Conservation (phyloP, 2,113 vertebrate genomes). For the Puffinus mauretanicus region DNA sequence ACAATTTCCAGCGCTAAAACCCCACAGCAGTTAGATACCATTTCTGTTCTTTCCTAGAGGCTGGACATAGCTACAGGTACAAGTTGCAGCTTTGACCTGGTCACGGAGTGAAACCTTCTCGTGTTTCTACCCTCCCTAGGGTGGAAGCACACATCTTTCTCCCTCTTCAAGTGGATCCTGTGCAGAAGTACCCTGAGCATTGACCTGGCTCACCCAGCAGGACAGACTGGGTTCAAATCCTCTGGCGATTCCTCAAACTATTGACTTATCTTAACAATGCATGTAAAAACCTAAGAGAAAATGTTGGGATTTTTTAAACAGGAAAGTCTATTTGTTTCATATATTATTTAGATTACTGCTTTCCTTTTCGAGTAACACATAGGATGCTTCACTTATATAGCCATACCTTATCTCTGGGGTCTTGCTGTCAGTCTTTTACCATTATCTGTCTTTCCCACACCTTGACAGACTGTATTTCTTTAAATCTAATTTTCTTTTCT, state of each 20-base stretch:
- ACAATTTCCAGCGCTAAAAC: neutral
- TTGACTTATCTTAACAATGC: neutral
- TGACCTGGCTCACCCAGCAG: neutral
- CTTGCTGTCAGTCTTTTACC: neutral
- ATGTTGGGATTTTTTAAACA: neutral
- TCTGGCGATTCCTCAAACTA: neutral
- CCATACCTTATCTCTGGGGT: neutral
- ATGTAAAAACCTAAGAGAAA: neutral
- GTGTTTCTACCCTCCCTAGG: neutral
- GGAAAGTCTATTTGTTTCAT: neutral
- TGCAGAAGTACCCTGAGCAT: neutral
- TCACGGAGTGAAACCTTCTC: neutral
- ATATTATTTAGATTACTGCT: neutral
- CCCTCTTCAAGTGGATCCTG: neutral
- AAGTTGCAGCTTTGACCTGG: neutral
- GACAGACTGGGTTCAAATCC: neutral
- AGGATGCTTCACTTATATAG: neutral
- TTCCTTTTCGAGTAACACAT: neutral
- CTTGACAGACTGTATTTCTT: neutral
- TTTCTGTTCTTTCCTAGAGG: neutral
- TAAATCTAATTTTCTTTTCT: neutral
- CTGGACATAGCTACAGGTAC: neutral
- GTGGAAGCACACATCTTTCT: neutral
- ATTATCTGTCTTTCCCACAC: neutral
- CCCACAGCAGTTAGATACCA: neutral